A percentile compares a stretch with the other conserved stretches of the same genome.
Conservation (phyloP, 2,113 vertebrate genomes). For the Neolamprologus sp. region DNA sequence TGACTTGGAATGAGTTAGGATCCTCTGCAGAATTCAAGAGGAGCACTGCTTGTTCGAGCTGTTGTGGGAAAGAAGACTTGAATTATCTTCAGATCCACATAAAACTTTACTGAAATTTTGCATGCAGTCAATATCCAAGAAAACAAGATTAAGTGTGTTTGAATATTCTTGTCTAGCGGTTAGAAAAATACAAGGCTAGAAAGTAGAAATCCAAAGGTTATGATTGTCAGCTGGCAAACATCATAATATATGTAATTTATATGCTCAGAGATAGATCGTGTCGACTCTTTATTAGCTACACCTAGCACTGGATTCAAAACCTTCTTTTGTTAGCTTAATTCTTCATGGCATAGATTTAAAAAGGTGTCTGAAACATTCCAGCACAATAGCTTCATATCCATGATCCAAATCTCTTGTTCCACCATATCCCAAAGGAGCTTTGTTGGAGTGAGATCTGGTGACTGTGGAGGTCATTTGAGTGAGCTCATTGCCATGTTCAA, state of each 20-base stretch:
- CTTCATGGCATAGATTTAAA: background rate
- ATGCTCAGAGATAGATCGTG: background rate
- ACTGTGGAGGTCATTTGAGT: background rate
- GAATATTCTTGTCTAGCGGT: background rate
- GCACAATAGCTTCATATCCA: background rate
- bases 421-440: background rate
- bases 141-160: background rate
- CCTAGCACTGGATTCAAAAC: background rate
- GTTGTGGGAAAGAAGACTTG: background rate
- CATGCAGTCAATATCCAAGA: background rate
- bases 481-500: background rate
- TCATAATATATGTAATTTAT: background rate
- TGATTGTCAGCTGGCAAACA: background rate
- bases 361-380: background rate
- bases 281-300: background rate
- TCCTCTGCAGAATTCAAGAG: background rate
- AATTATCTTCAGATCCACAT: background rate
- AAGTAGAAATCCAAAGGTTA: background rate
- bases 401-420: background rate
- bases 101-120: background rate
- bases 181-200: background rate
- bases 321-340: background rate
- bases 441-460: background rate
- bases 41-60: background rate
- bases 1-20: constrained; percentile 26